A percentile compares a stretch with the other conserved stretches of the same genome.
Evolutionary conservation across 2,888 invertebrate genomes (phyloP).

Genomic region (Rhamphomyia laevipes): DNA sequence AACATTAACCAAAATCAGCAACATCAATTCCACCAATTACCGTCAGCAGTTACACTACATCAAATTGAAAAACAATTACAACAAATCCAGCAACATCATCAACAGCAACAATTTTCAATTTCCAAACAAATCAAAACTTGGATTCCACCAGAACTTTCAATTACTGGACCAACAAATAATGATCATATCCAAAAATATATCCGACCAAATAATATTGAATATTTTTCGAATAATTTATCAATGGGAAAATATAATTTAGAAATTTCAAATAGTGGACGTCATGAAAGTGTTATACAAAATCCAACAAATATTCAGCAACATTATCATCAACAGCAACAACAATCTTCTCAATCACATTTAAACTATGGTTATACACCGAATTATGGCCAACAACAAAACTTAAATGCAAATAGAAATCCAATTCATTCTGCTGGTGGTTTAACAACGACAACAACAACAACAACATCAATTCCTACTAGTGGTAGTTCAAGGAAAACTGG

Average conservation of each 20-base stretch:
- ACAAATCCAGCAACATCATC: constrained; percentile 14
- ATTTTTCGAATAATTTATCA: constrained; percentile 6
- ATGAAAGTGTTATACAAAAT: constrained; percentile 18
- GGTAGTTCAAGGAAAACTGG: constrained; percentile 43
- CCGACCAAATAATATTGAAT: constrained; percentile 10
- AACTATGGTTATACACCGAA: not conserved
- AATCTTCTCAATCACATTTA: not conserved
- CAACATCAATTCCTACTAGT: constrained; percentile 1
- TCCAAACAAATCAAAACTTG: constrained; percentile 16
- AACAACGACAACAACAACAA: not conserved
- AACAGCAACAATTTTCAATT: constrained; percentile 6
- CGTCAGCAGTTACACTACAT: constrained; percentile 12
- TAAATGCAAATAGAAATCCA: not conserved
- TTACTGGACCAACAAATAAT: constrained; percentile 9
- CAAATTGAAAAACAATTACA: constrained; percentile 19
- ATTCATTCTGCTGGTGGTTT: constrained; percentile 1
- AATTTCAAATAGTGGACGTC: constrained; percentile 8
- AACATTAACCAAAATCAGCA: not conserved
- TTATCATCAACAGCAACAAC: constrained; percentile 21
- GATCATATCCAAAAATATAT: not conserved
- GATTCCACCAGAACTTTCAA: constrained; percentile 15
- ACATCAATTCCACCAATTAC: constrained; percentile 9
- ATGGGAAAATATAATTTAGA: constrained; percentile 11
- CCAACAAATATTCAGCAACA: constrained; percentile 36
- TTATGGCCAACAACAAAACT: not conserved